Evolutionary conservation across 2,888 invertebrate species (phyloP).

Genomic region (Drosophila cognata): DNA sequence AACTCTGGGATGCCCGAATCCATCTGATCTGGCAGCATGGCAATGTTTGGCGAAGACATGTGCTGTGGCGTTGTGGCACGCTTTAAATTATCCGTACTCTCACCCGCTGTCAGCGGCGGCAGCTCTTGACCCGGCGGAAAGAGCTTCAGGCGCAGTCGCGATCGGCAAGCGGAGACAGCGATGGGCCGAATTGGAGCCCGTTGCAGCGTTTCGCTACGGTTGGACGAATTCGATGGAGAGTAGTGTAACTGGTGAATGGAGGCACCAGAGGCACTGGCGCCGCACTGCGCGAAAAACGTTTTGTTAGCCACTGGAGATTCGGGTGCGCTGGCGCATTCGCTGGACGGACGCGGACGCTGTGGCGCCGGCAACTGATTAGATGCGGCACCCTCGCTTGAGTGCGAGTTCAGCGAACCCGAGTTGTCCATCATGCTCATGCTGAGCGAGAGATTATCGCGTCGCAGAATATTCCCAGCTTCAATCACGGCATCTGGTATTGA

Average conservation of each 20-base stretch:
- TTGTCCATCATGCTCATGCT: constrained; percentile 80
- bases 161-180: constrained; percentile 84
- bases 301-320: constrained; percentile 83
- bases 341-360: constrained; percentile 65
- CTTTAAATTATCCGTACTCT: constrained; percentile 63
- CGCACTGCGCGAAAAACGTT: constrained; percentile 68
- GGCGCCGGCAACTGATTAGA: constrained; percentile 47
- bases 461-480: constrained; percentile 46
- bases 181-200: constrained; percentile 82
- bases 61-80: constrained; percentile 83
- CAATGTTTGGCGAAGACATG: constrained; percentile 85
- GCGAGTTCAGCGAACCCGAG: constrained; percentile 73
- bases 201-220: constrained; percentile 74
- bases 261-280: constrained; percentile 35
- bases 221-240: constrained; percentile 82
- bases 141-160: constrained; percentile 83
- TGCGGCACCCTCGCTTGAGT: constrained; percentile 72
- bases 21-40: constrained; percentile 71
- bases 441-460: constrained; percentile 79
- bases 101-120: constrained; percentile 53
- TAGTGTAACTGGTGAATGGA: constrained; percentile 65
- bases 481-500: constrained; percentile 79
- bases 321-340: constrained; percentile 84
- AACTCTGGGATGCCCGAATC: constrained; percentile 58
- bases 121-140: constrained; percentile 83